Conservation (phyloP, 2,113 vertebrate genomes). For the human region GRCh38 chr6:40783001-40783500, state of each 20-base stretch:
- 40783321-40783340: not conserved
- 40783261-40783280: not conserved
- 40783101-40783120: not conserved
- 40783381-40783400: not conserved
- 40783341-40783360: not conserved
- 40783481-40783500: not conserved
- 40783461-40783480: not conserved
- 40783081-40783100: not conserved
- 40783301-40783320: not conserved
- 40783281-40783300: not conserved
- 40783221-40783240: not conserved
- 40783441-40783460: not conserved
- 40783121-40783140: not conserved
- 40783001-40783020: not conserved
- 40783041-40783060: not conserved
- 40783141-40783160: not conserved
- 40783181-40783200: not conserved
- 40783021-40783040: not conserved
- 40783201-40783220: not conserved
- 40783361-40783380: not conserved
- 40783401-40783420: not conserved
- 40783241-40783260: not conserved
- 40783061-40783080: not conserved
- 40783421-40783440: not conserved
- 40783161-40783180: not conserved